Conservation (phyloP, 2,113 vertebrate genomes). For the Syrrhaptes paradoxus region DNA sequence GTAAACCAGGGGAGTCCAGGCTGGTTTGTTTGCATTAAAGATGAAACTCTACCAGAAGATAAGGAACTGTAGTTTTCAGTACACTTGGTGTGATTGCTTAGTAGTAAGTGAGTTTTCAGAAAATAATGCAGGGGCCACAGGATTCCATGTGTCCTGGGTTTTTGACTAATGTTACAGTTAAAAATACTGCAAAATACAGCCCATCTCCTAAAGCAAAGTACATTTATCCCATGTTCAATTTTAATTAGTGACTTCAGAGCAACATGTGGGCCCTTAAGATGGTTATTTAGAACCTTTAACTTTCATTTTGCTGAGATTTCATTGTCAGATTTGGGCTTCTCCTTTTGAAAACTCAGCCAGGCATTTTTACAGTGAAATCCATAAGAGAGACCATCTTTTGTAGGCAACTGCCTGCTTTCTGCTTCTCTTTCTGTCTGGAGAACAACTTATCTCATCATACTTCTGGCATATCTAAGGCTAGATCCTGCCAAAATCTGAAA, state of each 20-base stretch:
- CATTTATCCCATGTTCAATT: background rate
- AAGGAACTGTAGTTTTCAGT: background rate
- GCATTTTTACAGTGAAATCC: background rate
- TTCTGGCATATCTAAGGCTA: constrained; percentile 46
- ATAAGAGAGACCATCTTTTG: background rate
- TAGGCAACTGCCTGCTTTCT: constrained; percentile 23
- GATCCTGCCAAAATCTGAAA: constrained; percentile 58
- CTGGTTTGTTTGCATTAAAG: background rate
- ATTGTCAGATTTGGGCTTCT: background rate
- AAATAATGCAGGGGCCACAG: background rate
- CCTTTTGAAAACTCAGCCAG: background rate
- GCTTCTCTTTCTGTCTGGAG: constrained; percentile 54
- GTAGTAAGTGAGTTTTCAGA: background rate
- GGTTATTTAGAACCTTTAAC: background rate
- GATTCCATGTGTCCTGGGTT: background rate
- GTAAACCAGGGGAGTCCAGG: background rate
- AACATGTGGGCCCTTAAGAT: background rate
- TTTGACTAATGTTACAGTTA: background rate
- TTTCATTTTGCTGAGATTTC: background rate
- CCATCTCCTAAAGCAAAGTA: background rate
- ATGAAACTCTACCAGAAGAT: background rate
- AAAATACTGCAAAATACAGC: background rate
- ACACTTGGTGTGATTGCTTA: background rate
- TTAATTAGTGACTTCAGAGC: background rate
- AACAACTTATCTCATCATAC: constrained; percentile 58